These are phyloP conservation scores for Scelioninae gen. 2 DNA, from an alignment of 2,888 invertebrate species.

Conservation along the genomic window DNA sequence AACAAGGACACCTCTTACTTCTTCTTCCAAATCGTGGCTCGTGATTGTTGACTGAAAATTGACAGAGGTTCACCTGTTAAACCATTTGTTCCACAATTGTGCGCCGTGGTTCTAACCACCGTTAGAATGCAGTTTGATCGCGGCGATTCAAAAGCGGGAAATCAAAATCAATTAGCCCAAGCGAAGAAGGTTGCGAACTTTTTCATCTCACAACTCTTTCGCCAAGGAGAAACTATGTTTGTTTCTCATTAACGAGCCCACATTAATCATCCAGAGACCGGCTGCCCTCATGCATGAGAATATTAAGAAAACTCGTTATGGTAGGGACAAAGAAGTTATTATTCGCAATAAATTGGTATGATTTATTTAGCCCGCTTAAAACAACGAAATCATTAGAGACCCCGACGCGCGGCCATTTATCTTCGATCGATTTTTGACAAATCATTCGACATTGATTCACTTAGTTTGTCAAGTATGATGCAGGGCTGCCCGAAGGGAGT, in stretches of 20 bases:
- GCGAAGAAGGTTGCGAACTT: constrained; percentile 10
- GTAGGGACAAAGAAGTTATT: constrained; percentile 60
- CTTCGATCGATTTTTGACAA: constrained; percentile 57
- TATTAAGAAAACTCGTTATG: constrained; percentile 63
- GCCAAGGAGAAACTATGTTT: constrained; percentile 66
- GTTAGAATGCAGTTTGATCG: no score
- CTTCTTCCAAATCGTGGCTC: no score
- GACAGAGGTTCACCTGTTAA: no score
- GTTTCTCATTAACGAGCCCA: constrained; percentile 72
- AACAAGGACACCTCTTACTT: no score
- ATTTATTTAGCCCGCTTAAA: constrained; percentile 56
- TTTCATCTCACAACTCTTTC: constrained; percentile 34
- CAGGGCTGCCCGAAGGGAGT: constrained; percentile 39
- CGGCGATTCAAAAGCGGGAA: constrained; percentile 8
- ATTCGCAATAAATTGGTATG: constrained; percentile 58
- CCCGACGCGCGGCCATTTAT: constrained; percentile 41
- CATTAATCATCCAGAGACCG: constrained; percentile 70
- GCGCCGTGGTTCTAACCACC: no score
- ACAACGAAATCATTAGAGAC: constrained; percentile 57
- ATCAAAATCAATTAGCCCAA: constrained; percentile 31
- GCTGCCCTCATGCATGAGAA: constrained; percentile 59
- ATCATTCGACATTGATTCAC: constrained; percentile 58
- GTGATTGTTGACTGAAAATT: no score
- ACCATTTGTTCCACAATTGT: no score
- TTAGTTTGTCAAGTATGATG: constrained; percentile 53